Evolutionary conservation across 2,113 vertebrate species (phyloP), one percentile per base, ranked within the genome.

Genomic region (Amphiprion percula): DNA sequence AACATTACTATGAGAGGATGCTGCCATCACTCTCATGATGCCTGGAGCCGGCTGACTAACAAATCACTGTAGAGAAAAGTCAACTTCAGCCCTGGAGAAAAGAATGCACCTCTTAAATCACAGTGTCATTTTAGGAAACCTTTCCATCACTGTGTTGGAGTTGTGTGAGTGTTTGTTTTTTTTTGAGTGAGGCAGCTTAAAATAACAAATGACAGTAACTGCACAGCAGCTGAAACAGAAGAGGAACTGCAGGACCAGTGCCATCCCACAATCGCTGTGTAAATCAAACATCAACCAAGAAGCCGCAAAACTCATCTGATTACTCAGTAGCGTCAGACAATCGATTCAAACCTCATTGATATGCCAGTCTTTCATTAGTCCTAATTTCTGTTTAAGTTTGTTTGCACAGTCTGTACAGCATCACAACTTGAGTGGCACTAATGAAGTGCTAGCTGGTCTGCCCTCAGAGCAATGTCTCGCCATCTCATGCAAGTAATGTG

Each of bases 141-240:
- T 79, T 47, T 69, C 68, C 10, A 74, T 82, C 16, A 53, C 44
- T 58, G 37, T 15, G 24, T 44, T 33, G 44, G 59, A 65, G 58
- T 83, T 74, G 80, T 64, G 60, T 70, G 19, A 24, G 47, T 58
- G 61, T 78, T 62, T 76, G 62, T 58, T 80, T 10, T 68, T 56
- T 77, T 10, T 65, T 54, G 69, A 55, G 55, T 33, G 80, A 83
- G 64, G 86, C 86, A 88, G 80, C 68, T 90, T 56, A 26, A 80
- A 68, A 79, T n/a, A 77, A 50, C 61, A 58, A 69, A 75, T 24
- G 68, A 89, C 17, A 72, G 69, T 91, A 93, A 91, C 93, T 93
- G 93, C 93, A 94, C 89, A 94, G 93, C 93, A 93, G 91, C 90
- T 87, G 82, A 79, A 80, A 87, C 82, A 84, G 83, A 83, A 70